These are phyloP conservation scores for Crematogaster levior DNA, from an alignment of 2,888 invertebrate species.

Conservation along the genomic window DNA sequence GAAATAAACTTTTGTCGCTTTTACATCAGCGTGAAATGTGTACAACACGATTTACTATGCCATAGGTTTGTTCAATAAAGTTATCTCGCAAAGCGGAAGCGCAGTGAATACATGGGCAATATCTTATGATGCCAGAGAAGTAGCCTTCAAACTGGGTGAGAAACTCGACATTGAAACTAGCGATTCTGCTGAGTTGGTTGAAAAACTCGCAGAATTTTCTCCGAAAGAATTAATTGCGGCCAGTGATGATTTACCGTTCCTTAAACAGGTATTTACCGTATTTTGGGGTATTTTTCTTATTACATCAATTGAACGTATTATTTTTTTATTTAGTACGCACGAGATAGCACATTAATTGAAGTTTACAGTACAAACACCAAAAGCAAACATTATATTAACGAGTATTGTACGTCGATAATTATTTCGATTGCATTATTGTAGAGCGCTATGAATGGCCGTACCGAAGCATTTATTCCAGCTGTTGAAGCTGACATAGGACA, in stretches of 20 bases:
- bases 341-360: background rate
- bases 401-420: slow-evolving; percentile 14
- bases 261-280: slow-evolving; percentile 4
- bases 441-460: slow-evolving; percentile 76
- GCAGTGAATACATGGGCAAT: slow-evolving; percentile 76
- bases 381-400: slow-evolving; percentile 1
- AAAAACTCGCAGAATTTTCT: slow-evolving; percentile 75
- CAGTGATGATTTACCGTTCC: slow-evolving; percentile 46
- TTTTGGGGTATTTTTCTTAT: too few relatives aligned
- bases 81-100: slow-evolving; percentile 81
- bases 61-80: slow-evolving; percentile 79
- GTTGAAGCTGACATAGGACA: slow-evolving; percentile 79
- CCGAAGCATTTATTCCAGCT: slow-evolving; percentile 76
- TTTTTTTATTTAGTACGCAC: background rate
- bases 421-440: slow-evolving; percentile 53
- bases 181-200: slow-evolving; percentile 77
- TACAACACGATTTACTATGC: background rate
- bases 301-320: background rate
- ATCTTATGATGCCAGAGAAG: slow-evolving; percentile 73
- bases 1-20: background rate
- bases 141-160: slow-evolving; percentile 81
- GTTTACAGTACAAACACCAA: background rate
- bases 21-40: background rate
- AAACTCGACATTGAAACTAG: slow-evolving; percentile 79
- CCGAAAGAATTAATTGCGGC: slow-evolving; percentile 76